Percentiles rank a stretch among this genome's conserved stretches.
Evolutionary conservation across 2,113 vertebrate species (phyloP).

Genomic region (Axis porcinus): DNA sequence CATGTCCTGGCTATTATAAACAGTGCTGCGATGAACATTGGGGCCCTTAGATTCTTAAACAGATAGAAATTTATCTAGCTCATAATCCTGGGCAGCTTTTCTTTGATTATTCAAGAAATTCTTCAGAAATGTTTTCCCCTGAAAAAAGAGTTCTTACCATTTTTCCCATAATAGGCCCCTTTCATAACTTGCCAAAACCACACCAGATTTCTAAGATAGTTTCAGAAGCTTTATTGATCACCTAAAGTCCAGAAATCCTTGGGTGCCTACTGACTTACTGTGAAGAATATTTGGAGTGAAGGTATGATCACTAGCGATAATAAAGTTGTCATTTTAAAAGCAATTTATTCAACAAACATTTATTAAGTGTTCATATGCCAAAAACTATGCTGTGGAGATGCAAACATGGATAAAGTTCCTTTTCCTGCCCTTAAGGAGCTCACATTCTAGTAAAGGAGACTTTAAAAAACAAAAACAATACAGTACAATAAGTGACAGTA

Average conservation of each 20-base stretch:
- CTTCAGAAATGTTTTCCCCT: not conserved
- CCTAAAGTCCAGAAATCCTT: not conserved
- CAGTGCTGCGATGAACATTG: too few relatives aligned
- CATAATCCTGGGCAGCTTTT: not conserved
- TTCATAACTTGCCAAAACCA: not conserved
- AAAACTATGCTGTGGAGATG: constrained; percentile 38
- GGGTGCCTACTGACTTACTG: not conserved
- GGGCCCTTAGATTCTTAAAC: not conserved
- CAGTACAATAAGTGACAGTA: constrained; percentile 60
- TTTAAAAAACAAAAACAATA: constrained; percentile 49
- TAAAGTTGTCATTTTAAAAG: constrained; percentile 34
- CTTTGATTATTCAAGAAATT: not conserved
- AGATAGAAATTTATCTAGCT: not conserved
- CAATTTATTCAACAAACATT: constrained; percentile 55
- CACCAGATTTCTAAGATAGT: not conserved
- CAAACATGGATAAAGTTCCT: constrained; percentile 39
- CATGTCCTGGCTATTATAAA: too few relatives aligned
- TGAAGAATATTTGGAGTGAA: not conserved
- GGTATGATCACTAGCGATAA: not conserved
- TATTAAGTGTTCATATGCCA: constrained; percentile 57
- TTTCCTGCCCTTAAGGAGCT: constrained; percentile 70
- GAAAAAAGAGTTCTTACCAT: not conserved
- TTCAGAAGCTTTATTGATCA: constrained; percentile 9
- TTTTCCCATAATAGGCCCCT: not conserved
- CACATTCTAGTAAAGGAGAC: constrained; percentile 65